Percentiles rank a stretch among this genome's conserved stretches.
phyloP scores from a whole-genome alignment of 2,113 vertebrate species.

The Spea multiplicata region DNA sequence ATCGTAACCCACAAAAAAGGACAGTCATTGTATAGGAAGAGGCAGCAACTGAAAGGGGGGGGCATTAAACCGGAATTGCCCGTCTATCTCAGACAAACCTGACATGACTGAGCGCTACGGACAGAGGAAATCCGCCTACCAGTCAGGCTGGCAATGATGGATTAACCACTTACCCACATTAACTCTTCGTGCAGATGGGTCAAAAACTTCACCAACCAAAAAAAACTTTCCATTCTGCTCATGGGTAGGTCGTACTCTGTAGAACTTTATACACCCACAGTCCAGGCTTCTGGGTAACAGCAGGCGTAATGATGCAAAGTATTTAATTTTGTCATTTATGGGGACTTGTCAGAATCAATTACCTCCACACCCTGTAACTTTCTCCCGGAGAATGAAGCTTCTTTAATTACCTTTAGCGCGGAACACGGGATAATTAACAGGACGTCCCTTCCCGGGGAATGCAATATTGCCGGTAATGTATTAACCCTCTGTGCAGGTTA shows the following conservation, averaged over 20 bases:
- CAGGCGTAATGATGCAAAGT: slow-evolving; percentile 5
- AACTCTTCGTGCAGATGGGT: not conserved
- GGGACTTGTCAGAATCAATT: slow-evolving; percentile 33
- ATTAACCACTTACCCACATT: not conserved
- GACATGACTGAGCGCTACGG: slow-evolving; percentile 2
- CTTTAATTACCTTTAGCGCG: slow-evolving; percentile 32
- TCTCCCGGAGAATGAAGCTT: slow-evolving; percentile 2
- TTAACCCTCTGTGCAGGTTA: slow-evolving; percentile 13
- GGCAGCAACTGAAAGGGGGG: too few species aligned
- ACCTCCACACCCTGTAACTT: not conserved
- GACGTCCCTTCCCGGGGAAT: not conserved
- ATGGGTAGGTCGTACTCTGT: not conserved
- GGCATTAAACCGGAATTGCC: slow-evolving; percentile 23
- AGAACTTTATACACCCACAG: not conserved
- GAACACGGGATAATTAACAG: slow-evolving; percentile 21
- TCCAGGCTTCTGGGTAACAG: not conserved
- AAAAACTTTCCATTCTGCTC: not conserved
- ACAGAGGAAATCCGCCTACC: not conserved
- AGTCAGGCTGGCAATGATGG: not conserved
- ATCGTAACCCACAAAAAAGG: too few species aligned
- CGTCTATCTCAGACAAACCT: slow-evolving; percentile 11
- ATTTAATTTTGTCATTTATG: slow-evolving; percentile 26
- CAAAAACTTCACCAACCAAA: not conserved
- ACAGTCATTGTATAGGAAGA: too few species aligned
- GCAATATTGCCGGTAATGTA: not conserved